phyloP scores from a whole-genome alignment of 2,888 invertebrate species.

The Byasa hedistus region DNA sequence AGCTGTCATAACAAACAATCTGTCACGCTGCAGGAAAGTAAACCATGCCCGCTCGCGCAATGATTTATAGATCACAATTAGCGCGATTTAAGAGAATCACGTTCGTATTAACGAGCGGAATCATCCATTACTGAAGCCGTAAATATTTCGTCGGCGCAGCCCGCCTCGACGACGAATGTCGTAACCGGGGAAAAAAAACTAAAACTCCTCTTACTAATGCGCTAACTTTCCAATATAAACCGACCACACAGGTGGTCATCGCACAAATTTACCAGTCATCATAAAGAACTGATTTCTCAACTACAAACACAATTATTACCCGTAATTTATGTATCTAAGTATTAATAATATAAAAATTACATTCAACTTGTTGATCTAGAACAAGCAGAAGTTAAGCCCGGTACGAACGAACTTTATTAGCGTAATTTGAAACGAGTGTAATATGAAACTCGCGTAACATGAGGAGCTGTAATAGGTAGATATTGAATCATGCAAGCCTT shows the following conservation, averaged over 20 bases:
- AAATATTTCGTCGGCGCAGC: constrained; percentile 56
- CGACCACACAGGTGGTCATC: too few species aligned
- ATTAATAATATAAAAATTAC: not conserved
- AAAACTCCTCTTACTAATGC: constrained; percentile 38
- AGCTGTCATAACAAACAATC: constrained; percentile 29
- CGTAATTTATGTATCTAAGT: too few species aligned
- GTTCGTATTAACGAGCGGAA: constrained; percentile 53
- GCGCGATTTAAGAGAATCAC: constrained; percentile 65
- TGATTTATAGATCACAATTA: constrained; percentile 50
- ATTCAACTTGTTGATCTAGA: not conserved
- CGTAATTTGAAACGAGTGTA: not conserved
- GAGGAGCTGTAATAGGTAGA: not conserved
- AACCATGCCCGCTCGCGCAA: constrained; percentile 24
- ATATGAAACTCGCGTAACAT: not conserved
- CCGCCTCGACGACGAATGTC: constrained; percentile 35
- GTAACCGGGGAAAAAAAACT: constrained; percentile 35
- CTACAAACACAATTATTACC: too few species aligned
- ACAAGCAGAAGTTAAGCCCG: not conserved
- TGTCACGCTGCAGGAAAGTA: constrained; percentile 27
- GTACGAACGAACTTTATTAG: not conserved
- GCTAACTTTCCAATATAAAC: constrained; percentile 3
- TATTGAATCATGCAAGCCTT: not conserved
- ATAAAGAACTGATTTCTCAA: too few species aligned
- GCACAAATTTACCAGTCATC: too few species aligned
- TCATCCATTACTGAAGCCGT: constrained; percentile 52